phyloP scores from a whole-genome alignment of 2,888 invertebrate genomes.

The Conus canariensis region DNA sequence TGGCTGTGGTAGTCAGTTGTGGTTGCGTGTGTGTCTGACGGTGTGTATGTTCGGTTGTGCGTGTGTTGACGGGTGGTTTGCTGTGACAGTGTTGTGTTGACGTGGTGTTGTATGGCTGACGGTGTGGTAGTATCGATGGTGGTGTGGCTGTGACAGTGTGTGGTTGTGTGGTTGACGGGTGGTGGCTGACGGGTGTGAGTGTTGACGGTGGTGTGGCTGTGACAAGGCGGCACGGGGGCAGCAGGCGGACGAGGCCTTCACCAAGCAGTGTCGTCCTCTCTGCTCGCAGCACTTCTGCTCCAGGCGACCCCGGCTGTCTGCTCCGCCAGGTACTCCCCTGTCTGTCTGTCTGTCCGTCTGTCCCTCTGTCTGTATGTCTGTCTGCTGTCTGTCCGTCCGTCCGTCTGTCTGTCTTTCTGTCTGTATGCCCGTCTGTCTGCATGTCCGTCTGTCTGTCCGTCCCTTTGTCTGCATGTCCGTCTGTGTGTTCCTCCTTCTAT shows the following conservation, averaged over 20 bases:
- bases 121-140: too few relatives aligned
- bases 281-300: conserved; percentile 74
- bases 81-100: too few relatives aligned
- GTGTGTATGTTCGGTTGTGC: too few relatives aligned
- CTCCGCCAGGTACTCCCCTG: not conserved
- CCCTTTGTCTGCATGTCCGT: not conserved
- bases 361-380: not conserved
- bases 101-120: too few relatives aligned
- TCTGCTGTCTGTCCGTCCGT: not conserved
- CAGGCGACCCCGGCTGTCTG: not conserved
- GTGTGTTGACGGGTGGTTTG: too few relatives aligned
- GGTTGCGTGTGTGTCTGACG: too few relatives aligned
- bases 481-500: not conserved
- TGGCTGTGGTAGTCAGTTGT: too few relatives aligned
- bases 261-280: conserved; percentile 67
- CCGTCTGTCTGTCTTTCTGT: not conserved
- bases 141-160: too few relatives aligned
- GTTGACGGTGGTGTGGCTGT: too few relatives aligned
- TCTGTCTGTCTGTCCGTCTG: not conserved
- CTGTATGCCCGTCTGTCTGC: not conserved
- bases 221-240: conserved; percentile 13
- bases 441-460: not conserved
- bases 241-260: conserved; percentile 49
- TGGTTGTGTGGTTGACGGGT: too few relatives aligned
- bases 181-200: not conserved